Conservation (phyloP, 2,113 vertebrate genomes). For the Upupa epops region DNA sequence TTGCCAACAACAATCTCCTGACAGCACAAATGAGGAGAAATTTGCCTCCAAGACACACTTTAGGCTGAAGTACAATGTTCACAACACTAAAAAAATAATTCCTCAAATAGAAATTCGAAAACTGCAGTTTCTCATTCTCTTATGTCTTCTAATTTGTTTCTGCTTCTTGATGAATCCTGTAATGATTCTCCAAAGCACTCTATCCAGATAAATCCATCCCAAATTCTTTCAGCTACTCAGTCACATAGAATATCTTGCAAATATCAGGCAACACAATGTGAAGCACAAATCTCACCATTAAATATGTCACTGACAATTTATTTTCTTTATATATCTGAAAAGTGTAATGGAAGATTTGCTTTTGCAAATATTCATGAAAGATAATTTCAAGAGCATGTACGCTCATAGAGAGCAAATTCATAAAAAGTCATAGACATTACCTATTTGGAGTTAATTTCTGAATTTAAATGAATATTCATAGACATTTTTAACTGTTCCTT, state of each 20-base stretch:
- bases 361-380: slow-evolving; percentile 59
- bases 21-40: not conserved
- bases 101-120: not conserved
- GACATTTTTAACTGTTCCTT: slow-evolving; percentile 34
- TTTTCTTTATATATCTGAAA: slow-evolving; percentile 18
- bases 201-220: not conserved
- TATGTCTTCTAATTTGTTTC: not conserved
- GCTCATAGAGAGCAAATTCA: slow-evolving; percentile 12
- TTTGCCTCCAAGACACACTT: not conserved
- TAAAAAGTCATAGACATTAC: slow-evolving; percentile 16
- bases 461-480: slow-evolving; percentile 56
- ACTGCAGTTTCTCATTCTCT: not conserved
- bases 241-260: not conserved
- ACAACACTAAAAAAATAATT: not conserved
- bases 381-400: slow-evolving; percentile 30
- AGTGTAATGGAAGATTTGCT: slow-evolving; percentile 39
- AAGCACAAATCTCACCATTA: slow-evolving; percentile 37
- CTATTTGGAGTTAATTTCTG: slow-evolving; percentile 45
- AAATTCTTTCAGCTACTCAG: not conserved
- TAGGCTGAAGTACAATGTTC: not conserved
- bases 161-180: not conserved
- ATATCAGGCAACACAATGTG: not conserved
- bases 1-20: not conserved
- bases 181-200: not conserved
- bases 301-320: not conserved